Conservation (phyloP, 2,888 invertebrate species). For the Paralinhomoeus sp. region DNA sequence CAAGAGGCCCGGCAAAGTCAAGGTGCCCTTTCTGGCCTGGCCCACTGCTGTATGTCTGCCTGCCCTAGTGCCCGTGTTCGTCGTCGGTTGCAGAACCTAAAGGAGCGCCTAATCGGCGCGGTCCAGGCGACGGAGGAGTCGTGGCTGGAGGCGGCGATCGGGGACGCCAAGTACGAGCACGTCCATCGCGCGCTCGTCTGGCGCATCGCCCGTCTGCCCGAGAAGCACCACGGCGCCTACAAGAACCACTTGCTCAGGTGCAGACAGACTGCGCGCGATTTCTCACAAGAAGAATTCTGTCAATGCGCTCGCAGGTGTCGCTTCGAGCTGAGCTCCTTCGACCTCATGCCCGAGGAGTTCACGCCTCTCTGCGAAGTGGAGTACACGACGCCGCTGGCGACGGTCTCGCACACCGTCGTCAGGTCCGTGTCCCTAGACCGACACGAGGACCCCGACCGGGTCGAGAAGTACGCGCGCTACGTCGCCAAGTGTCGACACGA, state of each 20-base stretch:
- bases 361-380: slow-evolving; percentile 70
- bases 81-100: slow-evolving; percentile 15
- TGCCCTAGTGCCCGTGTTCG: too few relatives aligned
- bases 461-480: slow-evolving; percentile 92
- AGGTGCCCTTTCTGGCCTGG: slow-evolving; percentile 25
- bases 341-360: slow-evolving; percentile 79
- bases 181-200: slow-evolving; percentile 83
- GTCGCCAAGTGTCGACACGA: slow-evolving; percentile 83
- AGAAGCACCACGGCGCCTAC: slow-evolving; percentile 96
- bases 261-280: too few relatives aligned
- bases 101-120: slow-evolving; percentile 39
- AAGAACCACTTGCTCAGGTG: slow-evolving; percentile 70
- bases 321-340: slow-evolving; percentile 83
- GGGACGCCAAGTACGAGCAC: slow-evolving; percentile 86
- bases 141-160: slow-evolving; percentile 79
- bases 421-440: slow-evolving; percentile 44
- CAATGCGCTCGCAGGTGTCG: slow-evolving; percentile 39
- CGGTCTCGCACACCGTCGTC: slow-evolving; percentile 74
- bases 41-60: too few relatives aligned
- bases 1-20: slow-evolving; percentile 36
- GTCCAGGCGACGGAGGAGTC: slow-evolving; percentile 71
- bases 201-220: slow-evolving; percentile 87
- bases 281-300: too few relatives aligned
- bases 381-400: slow-evolving; percentile 94
- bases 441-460: slow-evolving; percentile 46